Conservation (phyloP, 2,888 invertebrate genomes). For the Cylloceria caligata region DNA sequence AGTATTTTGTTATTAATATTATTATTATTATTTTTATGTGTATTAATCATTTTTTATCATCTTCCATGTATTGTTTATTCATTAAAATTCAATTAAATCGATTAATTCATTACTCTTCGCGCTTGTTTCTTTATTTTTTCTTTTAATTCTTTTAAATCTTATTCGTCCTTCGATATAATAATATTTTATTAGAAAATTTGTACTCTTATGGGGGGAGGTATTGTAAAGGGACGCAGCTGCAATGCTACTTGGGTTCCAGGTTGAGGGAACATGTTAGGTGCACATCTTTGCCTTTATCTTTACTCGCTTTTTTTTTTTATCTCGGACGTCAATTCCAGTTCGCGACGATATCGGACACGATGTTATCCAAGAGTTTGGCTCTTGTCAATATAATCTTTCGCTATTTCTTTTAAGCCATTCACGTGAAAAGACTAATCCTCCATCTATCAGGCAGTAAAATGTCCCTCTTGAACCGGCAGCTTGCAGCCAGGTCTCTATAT, state of each 20-base stretch:
- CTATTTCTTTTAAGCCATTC: constrained; percentile 21
- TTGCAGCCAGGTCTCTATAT: constrained; percentile 75
- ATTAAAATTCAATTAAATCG: constrained; percentile 64
- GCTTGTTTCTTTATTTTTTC: constrained; percentile 70
- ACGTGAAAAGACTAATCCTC: constrained; percentile 35
- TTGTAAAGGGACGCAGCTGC: constrained; percentile 80
- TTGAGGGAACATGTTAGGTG: constrained; percentile 71
- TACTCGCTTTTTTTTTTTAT: constrained; percentile 47
- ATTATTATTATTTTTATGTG: constrained; percentile 51
- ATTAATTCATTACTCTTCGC: constrained; percentile 66
- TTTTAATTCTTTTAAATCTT: constrained; percentile 72
- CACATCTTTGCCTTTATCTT: constrained; percentile 53
- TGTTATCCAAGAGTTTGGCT: constrained; percentile 58
- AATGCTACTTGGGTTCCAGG: constrained; percentile 67
- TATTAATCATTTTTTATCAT: constrained; percentile 58
- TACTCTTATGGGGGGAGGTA: constrained; percentile 83
- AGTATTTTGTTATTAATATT: constrained; percentile 71
- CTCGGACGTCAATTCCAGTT: constrained; percentile 68
- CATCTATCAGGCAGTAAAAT: constrained; percentile 68
- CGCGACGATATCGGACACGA: constrained; percentile 68
- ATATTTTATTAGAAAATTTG: constrained; percentile 83
- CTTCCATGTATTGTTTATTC: constrained; percentile 63
- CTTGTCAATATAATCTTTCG: constrained; percentile 35
- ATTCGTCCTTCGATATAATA: constrained; percentile 81
- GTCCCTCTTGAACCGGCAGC: constrained; percentile 73